Evolutionary conservation across 2,797 vertebrate species (phyloP).

Genomic region (Pangasius djambal): DNA sequence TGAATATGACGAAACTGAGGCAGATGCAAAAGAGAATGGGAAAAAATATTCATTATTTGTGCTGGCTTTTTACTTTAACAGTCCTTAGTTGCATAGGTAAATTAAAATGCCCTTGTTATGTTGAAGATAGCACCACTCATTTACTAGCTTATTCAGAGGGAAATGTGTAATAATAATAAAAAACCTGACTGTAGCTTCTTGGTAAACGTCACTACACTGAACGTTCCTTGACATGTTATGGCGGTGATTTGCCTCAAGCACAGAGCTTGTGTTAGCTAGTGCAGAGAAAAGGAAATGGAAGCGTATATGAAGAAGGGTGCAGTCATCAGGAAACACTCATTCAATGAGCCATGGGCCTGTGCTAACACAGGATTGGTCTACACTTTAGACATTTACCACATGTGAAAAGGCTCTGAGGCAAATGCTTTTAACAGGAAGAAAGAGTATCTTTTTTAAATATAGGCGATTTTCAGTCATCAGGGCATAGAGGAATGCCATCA

Average conservation of each 20-base stretch:
- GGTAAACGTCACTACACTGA: neutral
- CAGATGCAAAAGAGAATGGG: neutral
- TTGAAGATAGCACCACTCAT: neutral
- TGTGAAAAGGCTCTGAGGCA: neutral
- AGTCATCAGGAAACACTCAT: neutral
- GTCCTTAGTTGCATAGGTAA: no score
- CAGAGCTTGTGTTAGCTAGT: neutral
- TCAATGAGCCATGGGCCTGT: neutral
- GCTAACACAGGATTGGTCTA: neutral
- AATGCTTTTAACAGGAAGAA: neutral
- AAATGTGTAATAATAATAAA: neutral
- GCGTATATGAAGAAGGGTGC: neutral
- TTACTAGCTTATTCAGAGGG: neutral
- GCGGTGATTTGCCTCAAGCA: neutral
- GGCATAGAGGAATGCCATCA: neutral
- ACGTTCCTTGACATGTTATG: neutral
- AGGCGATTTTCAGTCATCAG: neutral
- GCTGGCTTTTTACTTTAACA: neutral
- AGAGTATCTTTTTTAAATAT: neutral
- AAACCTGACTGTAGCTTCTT: neutral
- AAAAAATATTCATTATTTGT: neutral
- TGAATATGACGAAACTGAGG: neutral
- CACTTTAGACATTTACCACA: neutral
- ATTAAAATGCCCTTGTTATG: neutral
- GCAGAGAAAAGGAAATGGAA: neutral